These are phyloP conservation scores for Leptoclinus maculatus DNA, from an alignment of 2,797 vertebrate species.

Conservation along the genomic window DNA sequence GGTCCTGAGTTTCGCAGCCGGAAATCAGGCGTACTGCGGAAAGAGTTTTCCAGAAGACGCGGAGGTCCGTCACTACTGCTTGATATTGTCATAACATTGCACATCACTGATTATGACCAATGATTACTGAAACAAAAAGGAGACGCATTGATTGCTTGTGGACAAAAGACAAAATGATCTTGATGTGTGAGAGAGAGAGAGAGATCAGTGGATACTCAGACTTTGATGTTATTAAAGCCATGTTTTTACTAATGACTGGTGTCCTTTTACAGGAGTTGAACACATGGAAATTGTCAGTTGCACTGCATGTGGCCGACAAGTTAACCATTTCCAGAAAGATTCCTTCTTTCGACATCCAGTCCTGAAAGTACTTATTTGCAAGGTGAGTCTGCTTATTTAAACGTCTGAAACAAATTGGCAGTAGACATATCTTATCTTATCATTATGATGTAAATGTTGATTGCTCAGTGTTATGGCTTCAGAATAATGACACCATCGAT, in stretches of 20 bases:
- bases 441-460: background rate
- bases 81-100: background rate
- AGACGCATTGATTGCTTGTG: background rate
- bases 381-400: slow-evolving; percentile 83
- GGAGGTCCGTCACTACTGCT: slow-evolving; percentile 84
- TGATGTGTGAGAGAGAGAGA: background rate
- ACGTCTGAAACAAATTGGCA: background rate
- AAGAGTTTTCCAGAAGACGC: slow-evolving; percentile 91
- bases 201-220: background rate
- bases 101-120: background rate
- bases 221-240: background rate
- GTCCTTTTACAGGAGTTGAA: slow-evolving; percentile 82
- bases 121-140: slow-evolving; percentile 1
- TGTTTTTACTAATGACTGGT: slow-evolving; percentile 42
- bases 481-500: background rate
- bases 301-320: slow-evolving; percentile 96
- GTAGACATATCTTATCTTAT: no score
- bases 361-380: slow-evolving; percentile 97
- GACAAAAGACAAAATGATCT: background rate
- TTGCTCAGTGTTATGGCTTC: background rate
- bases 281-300: slow-evolving; percentile 95
- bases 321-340: slow-evolving; percentile 98
- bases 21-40: slow-evolving; percentile 85
- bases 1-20: slow-evolving; percentile 97
- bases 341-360: slow-evolving; percentile 95